Conservation (phyloP, 2,888 invertebrate species). For the Hypolimnas misippus region DNA sequence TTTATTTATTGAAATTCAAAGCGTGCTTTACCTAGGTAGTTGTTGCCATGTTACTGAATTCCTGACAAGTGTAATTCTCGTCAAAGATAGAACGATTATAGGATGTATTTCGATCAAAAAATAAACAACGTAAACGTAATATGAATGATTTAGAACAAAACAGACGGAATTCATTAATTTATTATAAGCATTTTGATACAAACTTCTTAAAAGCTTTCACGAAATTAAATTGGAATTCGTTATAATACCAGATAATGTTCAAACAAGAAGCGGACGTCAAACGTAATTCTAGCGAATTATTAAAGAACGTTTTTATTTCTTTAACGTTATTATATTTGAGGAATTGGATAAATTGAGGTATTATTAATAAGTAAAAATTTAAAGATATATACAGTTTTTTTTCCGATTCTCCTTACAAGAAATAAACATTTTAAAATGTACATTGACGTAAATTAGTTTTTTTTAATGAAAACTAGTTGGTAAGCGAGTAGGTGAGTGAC, state of each 20-base stretch:
- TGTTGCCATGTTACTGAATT: too few species aligned
- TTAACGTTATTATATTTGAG: slow-evolving; percentile 11
- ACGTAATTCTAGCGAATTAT: slow-evolving; percentile 20
- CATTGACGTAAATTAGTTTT: too few species aligned
- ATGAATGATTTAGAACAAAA: slow-evolving; percentile 14
- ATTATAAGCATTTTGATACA: slow-evolving; percentile 34
- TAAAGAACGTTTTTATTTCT: slow-evolving; percentile 18
- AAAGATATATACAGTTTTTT: neutral
- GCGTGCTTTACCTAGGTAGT: too few species aligned
- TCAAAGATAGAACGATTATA: neutral
- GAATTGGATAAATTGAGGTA: slow-evolving; percentile 11
- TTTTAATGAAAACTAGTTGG: too few species aligned
- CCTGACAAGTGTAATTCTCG: too few species aligned
- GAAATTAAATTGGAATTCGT: slow-evolving; percentile 39
- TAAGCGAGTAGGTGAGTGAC: too few species aligned
- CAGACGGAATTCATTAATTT: slow-evolving; percentile 34
- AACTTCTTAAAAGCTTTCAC: slow-evolving; percentile 39
- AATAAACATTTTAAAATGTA: too few species aligned
- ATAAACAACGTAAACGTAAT: neutral
- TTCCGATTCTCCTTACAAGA: neutral
- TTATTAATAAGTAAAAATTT: neutral
- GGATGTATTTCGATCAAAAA: neutral
- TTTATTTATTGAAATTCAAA: too few species aligned
- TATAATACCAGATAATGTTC: slow-evolving; percentile 26
- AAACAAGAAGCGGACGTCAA: slow-evolving; percentile 16